Evolutionary conservation across 2,113 vertebrate genomes (phyloP).

Genomic region (Brachyistius frenatus): DNA sequence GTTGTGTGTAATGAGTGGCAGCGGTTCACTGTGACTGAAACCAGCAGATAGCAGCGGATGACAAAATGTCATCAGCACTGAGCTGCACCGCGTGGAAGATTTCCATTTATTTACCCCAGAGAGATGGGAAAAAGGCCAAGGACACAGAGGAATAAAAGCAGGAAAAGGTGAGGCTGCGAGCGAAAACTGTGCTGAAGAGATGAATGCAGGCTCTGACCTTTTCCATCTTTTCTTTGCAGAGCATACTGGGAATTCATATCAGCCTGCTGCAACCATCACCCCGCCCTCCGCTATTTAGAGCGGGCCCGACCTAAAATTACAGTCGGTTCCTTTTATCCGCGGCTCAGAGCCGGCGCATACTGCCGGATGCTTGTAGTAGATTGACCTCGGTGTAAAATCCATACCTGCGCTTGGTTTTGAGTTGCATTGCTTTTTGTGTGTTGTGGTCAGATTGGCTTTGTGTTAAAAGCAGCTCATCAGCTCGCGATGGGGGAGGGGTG

Average conservation of each 20-base stretch:
- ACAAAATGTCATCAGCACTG: constrained; percentile 64
- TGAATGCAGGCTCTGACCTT: constrained; percentile 71
- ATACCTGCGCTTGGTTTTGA: constrained; percentile 12
- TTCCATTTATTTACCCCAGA: constrained; percentile 57
- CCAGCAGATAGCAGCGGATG: constrained; percentile 36
- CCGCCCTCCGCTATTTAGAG: constrained; percentile 45
- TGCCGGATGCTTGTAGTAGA: neutral
- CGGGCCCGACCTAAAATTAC: constrained; percentile 54
- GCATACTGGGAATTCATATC: constrained; percentile 64
- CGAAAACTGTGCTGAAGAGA: constrained; percentile 59
- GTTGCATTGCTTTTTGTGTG: constrained; percentile 9
- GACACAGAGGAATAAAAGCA: constrained; percentile 51
- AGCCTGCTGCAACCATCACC: constrained; percentile 29
- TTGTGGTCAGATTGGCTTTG: constrained; percentile 18
- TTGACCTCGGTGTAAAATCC: constrained; percentile 30
- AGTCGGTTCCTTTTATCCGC: constrained; percentile 34
- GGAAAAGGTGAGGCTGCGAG: constrained; percentile 60
- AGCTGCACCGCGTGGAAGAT: constrained; percentile 28
- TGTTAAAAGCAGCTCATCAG: constrained; percentile 27
- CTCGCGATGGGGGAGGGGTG: constrained; percentile 36
- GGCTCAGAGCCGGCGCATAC: neutral
- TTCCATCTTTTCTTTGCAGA: constrained; percentile 51
- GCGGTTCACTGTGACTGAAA: constrained; percentile 38
- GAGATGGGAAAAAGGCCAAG: constrained; percentile 53
- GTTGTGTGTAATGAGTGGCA: constrained; percentile 43